These are phyloP conservation scores for Anastrepha ludens DNA, from an alignment of 1,140 invertebrate species.

Conservation along the genomic window DNA sequence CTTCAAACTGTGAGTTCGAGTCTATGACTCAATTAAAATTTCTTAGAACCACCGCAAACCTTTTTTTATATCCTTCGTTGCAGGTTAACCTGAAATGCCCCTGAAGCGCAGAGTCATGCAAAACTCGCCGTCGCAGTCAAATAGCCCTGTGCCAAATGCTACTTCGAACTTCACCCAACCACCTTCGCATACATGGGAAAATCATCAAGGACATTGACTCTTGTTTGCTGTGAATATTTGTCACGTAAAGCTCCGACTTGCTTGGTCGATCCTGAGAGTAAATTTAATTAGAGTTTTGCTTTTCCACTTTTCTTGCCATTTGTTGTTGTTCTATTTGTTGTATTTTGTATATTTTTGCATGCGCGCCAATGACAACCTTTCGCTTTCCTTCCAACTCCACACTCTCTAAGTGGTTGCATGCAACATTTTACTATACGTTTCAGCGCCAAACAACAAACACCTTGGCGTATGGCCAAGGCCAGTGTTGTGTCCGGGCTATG, in stretches of 20 bases:
- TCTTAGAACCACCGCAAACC: too few relatives aligned
- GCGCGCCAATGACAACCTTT: neutral
- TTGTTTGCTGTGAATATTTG: neutral
- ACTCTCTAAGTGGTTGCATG: neutral
- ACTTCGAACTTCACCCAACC: neutral
- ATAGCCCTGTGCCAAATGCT: too few relatives aligned
- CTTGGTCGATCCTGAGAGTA: neutral
- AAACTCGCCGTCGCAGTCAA: too few relatives aligned
- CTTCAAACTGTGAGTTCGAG: too few relatives aligned
- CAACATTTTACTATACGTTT: neutral
- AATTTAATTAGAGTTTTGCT: slow-evolving; percentile 45
- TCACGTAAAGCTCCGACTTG: neutral
- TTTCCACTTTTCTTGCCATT: slow-evolving; percentile 23
- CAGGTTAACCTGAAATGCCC: too few relatives aligned
- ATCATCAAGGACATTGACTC: slow-evolving; percentile 33
- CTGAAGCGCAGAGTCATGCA: too few relatives aligned
- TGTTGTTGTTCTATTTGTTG: neutral
- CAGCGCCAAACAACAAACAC: slow-evolving; percentile 29
- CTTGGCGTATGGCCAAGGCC: slow-evolving; percentile 38
- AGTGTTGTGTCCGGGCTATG: neutral
- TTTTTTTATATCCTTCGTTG: too few relatives aligned
- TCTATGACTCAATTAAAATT: too few relatives aligned
- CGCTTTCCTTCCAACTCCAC: neutral
- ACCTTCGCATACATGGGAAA: neutral
- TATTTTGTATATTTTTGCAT: too few relatives aligned